These are phyloP conservation scores for Pemphigus obesinymphae DNA, from an alignment of 1,140 invertebrate species.

Conservation along the genomic window DNA sequence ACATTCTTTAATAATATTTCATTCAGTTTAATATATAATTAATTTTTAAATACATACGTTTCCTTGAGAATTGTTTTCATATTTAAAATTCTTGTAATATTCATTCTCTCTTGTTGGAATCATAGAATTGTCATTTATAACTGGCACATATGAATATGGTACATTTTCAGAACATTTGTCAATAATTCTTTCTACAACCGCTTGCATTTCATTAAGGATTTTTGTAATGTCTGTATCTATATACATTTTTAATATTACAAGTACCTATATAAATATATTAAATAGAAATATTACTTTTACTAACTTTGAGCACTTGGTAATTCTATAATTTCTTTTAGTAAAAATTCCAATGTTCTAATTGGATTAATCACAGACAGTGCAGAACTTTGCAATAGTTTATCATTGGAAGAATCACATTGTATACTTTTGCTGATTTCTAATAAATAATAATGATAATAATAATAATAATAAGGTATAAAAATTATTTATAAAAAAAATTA, in stretches of 20 bases:
- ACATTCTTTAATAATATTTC: no score
- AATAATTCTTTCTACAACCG: conserved; percentile 8
- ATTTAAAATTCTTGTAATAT: not conserved
- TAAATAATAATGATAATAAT: not conserved
- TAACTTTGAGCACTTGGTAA: conserved; percentile 17
- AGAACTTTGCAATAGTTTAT: not conserved
- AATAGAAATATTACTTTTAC: not conserved
- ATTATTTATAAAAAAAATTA: not conserved
- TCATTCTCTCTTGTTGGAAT: conserved; percentile 23
- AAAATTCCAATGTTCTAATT: conserved; percentile 29
- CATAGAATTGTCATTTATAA: not conserved
- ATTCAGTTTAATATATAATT: no score
- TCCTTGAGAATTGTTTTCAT: not conserved
- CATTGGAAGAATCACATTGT: not conserved
- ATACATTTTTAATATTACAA: not conserved
- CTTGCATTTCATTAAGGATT: conserved; percentile 27
- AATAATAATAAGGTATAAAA: not conserved
- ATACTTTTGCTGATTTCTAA: not conserved
- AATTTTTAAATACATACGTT: not conserved
- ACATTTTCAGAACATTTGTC: not conserved
- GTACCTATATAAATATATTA: not conserved
- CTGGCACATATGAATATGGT: not conserved
- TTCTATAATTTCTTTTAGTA: conserved; percentile 13
- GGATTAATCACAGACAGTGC: conserved; percentile 32
- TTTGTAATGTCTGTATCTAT: not conserved